Evolutionary conservation across 2,113 vertebrate species (phyloP).

Genomic region (Charina bottae): DNA sequence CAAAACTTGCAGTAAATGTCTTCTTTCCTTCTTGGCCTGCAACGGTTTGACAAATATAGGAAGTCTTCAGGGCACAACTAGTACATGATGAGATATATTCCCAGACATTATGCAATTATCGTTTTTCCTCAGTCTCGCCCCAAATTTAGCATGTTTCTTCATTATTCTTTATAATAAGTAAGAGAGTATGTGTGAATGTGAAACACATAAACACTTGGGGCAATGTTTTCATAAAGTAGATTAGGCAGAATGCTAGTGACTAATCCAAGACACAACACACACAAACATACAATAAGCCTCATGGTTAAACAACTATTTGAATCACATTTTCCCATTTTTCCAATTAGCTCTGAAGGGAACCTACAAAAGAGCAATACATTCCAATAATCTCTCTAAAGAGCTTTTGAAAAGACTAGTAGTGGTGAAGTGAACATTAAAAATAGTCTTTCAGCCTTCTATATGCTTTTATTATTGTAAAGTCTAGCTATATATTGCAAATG

Average conservation of each 20-base stretch:
- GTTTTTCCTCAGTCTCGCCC: not conserved
- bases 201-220: not conserved
- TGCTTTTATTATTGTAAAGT: not conserved
- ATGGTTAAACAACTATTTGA: not conserved
- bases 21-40: not conserved
- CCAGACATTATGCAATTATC: not conserved
- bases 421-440: conserved; percentile 15
- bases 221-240: not conserved
- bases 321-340: not conserved
- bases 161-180: not conserved
- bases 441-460: not conserved
- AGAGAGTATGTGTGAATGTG: not conserved
- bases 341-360: not conserved
- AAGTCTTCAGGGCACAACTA: not conserved
- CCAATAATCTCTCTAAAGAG: not conserved
- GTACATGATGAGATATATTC: not conserved
- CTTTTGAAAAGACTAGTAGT: not conserved
- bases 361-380: not conserved
- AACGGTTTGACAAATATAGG: not conserved
- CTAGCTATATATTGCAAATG: conserved; percentile 6
- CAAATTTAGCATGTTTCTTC: not conserved
- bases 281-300: not conserved
- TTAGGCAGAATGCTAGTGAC: not conserved
- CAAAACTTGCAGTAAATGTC: not conserved
- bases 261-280: not conserved